Base-by-base conservation (phyloP, 2,113 vertebrate species). In the Anarhynchus alexandrinus region DNA sequence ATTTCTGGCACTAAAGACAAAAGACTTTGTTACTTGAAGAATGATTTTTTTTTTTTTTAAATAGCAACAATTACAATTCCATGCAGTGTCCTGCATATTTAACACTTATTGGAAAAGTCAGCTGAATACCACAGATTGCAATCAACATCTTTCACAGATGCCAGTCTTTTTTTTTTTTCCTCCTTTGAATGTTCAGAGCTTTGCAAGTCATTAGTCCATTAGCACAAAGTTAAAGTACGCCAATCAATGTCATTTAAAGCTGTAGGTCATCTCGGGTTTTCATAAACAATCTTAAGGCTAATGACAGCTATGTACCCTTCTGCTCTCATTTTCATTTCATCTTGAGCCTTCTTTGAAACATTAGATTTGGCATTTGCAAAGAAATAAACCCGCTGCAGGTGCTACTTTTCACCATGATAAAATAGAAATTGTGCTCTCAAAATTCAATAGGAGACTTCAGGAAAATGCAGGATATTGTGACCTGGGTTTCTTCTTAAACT, bases 201-300 rank as follows among this genome's bases (percentile, higher is more conserved):
- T 96, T 90, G 62, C 51, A 95, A 95, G 78, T 92, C 86, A 96
- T 96, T 96, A 95, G 88, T 95, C 94, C 97, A 95, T 90, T 95
- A 98, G 94, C 90, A 93, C 83, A 47, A 91, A 93, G 65, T 94
- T 97, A 96, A 96, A 97, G 80, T 80, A 77, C 5, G 71, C 86
- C 95, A 95, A 97, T 96, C 94, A 97, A 97, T 93, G 96, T 81
- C 90, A 95, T 95, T 96, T 84, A 69, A 77, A 97, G 73, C 89
- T 72, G 88, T 92, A 94, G 96, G 93, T 94, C 94, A 97, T 80
- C 88, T 72, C 43, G 25, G 62, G 83, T 94, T 94, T 95, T 97
- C 93, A 96, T 93, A 98, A 98, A 97, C 86, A 97, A 94, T 94
- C 71, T 94, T 82, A 93, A 90, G 82, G 80, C 86, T 97, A 97